Evolutionary conservation across 2,113 vertebrate genomes (phyloP), one percentile per base, ranked within the genome.

Genomic region (Petrocephalus microphthalmus): DNA sequence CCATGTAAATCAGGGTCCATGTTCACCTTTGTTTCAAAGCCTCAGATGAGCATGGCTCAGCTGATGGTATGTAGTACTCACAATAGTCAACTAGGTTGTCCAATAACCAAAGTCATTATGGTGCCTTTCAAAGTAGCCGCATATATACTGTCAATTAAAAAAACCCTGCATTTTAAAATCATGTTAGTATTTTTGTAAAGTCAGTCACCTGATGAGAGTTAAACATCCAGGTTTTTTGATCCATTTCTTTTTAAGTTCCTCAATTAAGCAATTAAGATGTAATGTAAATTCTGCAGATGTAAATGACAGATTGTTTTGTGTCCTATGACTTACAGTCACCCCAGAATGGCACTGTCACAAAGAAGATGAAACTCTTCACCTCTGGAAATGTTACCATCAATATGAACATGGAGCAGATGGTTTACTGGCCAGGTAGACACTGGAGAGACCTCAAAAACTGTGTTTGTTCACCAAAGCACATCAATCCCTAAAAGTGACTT

Each of bases 341-440:
- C 0, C 94, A 93, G 88, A 81, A 64, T 88, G 93, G 91, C 49
- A 88, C 91, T 42, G 74, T 51, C n/a, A 45, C 90, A 13, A 95
- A 95, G 90, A 90, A 92, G 85, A 90, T 94, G 87, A 93, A 92
- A 0, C 2, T 95, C 20, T 94, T 95, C 91, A 92, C 93, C 3
- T 95, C 92, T 91, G 94, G 94, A 90, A 81, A 88, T 0, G 91
- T 90, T 1, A 87, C 93, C 54, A 90, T 96, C 91, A 90, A 92
- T 4, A 92, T 88, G 78, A 91, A 15, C 25, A 6, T 94, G 53
- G 90, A 94, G 86, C 93, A 67, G 86, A 88, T 1, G 10, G 94
- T 81, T 54, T 95, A 91, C 54, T 81, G 89, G 10, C 89, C 91
- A 92, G 95, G 95, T 96, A 92, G 89, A 15, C 7, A 53, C 10